A percentile compares a stretch with the other conserved stretches of the same genome.
Conservation (phyloP, 2,113 vertebrate genomes). For the Triplophysa dalaica region DNA sequence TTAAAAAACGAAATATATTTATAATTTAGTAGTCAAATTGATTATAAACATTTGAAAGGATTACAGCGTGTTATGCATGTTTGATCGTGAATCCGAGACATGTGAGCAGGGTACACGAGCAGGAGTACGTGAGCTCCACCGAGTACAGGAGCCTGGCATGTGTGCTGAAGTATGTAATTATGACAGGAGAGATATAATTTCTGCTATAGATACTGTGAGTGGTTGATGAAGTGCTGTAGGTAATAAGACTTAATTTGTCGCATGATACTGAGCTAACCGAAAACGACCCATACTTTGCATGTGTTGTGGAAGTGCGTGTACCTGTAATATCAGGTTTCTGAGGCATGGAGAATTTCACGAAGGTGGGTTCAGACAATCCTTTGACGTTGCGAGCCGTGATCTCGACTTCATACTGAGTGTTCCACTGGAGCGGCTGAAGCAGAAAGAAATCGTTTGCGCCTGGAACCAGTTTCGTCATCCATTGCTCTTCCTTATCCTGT, state of each 20-base stretch:
- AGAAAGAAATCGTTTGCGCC: conserved; percentile 91
- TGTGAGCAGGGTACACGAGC: neutral
- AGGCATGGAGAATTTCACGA: conserved; percentile 96
- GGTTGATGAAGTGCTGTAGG: conserved; percentile 17
- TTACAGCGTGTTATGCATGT: conserved; percentile 2
- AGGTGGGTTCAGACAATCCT: conserved; percentile 92
- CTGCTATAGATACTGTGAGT: conserved; percentile 14
- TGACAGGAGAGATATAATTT: conserved; percentile 18
- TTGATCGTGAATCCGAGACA: conserved; percentile 27
- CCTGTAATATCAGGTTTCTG: conserved; percentile 97
- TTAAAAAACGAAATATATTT: too few relatives aligned
- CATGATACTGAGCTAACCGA: neutral
- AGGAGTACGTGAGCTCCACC: conserved; percentile 1
- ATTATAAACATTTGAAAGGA: too few relatives aligned
- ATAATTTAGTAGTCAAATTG: too few relatives aligned
- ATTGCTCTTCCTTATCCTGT: conserved; percentile 97
- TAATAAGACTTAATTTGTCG: conserved; percentile 11
- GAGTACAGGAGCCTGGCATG: conserved; percentile 23
- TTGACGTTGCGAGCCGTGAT: conserved; percentile 95
- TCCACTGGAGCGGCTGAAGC: conserved; percentile 95
- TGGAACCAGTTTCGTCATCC: conserved; percentile 93
- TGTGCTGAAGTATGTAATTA: conserved; percentile 24
- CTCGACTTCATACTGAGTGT: conserved; percentile 93
- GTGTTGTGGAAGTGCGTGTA: conserved; percentile 65
- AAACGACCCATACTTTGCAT: neutral